These are phyloP conservation scores for Ceyx margarethae DNA, from an alignment of 2,113 vertebrate species.

Conservation along the genomic window DNA sequence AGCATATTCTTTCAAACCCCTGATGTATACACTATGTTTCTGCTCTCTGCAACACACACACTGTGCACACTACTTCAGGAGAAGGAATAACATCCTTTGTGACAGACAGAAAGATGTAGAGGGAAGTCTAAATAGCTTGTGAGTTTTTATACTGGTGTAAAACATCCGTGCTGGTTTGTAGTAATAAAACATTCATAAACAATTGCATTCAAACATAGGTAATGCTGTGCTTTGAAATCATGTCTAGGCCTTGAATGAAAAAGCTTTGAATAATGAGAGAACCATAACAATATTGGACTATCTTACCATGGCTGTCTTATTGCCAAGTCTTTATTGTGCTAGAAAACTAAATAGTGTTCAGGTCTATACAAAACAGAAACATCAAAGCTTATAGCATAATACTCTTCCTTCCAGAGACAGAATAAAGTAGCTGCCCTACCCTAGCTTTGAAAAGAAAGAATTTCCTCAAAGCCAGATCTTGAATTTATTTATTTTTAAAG, in stretches of 20 bases:
- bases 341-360: not conserved
- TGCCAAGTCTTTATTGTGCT: not conserved
- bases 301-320: not conserved
- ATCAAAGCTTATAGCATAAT: not conserved
- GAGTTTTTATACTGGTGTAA: not conserved
- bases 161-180: not conserved
- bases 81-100: not conserved
- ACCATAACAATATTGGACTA: not conserved
- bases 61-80: not conserved
- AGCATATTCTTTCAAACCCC: not conserved
- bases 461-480: not conserved
- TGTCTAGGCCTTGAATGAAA: not conserved
- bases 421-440: slow-evolving; percentile 1
- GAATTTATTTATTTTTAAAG: slow-evolving; percentile 5
- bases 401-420: not conserved
- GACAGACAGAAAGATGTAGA: not conserved
- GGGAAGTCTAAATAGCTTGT: not conserved
- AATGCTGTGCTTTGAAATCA: not conserved
- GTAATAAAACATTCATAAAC: not conserved
- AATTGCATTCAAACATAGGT: not conserved
- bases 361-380: not conserved
- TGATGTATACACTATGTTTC: not conserved
- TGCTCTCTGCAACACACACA: not conserved
- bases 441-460: not conserved
- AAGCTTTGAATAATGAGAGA: not conserved